Percentiles rank a stretch among this genome's conserved stretches.
Conservation (phyloP, 2,888 invertebrate genomes). For the Drymonia ruficornis region DNA sequence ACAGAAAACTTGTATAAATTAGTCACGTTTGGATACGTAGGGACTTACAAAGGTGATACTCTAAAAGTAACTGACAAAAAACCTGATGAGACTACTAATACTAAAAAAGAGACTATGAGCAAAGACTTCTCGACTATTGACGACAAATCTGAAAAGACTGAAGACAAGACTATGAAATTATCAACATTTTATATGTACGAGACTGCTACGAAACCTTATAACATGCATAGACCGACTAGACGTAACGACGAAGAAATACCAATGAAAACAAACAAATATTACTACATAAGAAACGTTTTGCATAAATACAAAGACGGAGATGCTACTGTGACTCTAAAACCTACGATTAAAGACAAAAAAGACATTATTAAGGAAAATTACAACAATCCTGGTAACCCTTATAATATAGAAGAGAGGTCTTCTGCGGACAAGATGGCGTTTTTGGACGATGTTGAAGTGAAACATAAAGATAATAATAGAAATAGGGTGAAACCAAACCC, state of each 20-base stretch:
- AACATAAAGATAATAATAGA: slow-evolving; percentile 36
- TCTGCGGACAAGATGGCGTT: slow-evolving; percentile 58
- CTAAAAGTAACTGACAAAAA: slow-evolving; percentile 29
- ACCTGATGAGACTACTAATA: slow-evolving; percentile 15
- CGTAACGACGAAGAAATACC: slow-evolving; percentile 63
- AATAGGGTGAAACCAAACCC: slow-evolving; percentile 51
- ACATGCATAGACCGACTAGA: slow-evolving; percentile 69
- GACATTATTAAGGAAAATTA: slow-evolving; percentile 47
- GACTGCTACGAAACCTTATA: slow-evolving; percentile 72
- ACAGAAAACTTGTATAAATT: slow-evolving; percentile 75
- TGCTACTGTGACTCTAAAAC: slow-evolving; percentile 24
- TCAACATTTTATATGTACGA: slow-evolving; percentile 76
- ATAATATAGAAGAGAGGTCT: slow-evolving; percentile 64
- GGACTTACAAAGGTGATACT: slow-evolving; percentile 68
- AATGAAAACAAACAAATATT: slow-evolving; percentile 62
- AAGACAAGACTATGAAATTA: slow-evolving; percentile 56
- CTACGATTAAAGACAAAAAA: slow-evolving; percentile 35
- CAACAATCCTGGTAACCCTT: slow-evolving; percentile 48
- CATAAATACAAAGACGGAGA: slow-evolving; percentile 65
- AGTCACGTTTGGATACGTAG: slow-evolving; percentile 79
- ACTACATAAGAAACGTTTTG: slow-evolving; percentile 73
- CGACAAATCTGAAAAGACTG: slow-evolving; percentile 36
- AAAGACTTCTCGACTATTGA: slow-evolving; percentile 70
- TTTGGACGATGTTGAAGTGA: slow-evolving; percentile 54
- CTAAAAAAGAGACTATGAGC: slow-evolving; percentile 52